Conservation (phyloP, 2,113 vertebrate genomes). For the Sitta europaea region DNA sequence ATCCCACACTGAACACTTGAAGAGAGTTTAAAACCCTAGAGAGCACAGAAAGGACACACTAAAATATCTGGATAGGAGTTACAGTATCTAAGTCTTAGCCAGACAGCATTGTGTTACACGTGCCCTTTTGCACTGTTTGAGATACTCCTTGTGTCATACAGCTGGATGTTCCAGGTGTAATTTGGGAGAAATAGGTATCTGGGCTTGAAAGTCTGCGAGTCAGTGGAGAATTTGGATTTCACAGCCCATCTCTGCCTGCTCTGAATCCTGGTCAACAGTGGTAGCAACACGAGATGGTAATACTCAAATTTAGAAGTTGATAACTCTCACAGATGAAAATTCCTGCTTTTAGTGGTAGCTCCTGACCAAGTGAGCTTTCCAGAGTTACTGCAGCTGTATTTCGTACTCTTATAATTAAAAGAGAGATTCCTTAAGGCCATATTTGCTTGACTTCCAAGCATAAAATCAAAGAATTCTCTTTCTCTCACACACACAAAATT, state of each 20-base stretch:
- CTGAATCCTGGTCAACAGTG: neutral
- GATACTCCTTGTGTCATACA: neutral
- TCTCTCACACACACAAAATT: neutral
- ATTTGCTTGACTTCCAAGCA: neutral
- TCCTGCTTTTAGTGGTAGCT: neutral
- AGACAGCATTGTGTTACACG: neutral
- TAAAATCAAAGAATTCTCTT: neutral
- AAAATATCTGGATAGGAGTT: neutral
- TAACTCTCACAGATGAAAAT: neutral
- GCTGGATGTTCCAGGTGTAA: neutral
- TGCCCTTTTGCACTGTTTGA: neutral
- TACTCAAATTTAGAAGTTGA: neutral
- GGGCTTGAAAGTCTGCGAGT: neutral
- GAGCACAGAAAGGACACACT: neutral
- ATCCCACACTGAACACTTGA: neutral
- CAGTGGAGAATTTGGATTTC: neutral
- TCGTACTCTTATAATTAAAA: neutral
- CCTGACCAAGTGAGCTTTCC: neutral
- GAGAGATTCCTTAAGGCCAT: neutral
- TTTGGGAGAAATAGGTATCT: neutral
- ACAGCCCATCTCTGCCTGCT: neutral
- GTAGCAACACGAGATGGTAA: neutral
- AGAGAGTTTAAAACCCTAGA: neutral
- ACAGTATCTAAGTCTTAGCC: neutral
- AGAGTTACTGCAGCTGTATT: neutral